Base-by-base conservation (phyloP, 2,113 vertebrate species). In the Penelope pileata region DNA sequence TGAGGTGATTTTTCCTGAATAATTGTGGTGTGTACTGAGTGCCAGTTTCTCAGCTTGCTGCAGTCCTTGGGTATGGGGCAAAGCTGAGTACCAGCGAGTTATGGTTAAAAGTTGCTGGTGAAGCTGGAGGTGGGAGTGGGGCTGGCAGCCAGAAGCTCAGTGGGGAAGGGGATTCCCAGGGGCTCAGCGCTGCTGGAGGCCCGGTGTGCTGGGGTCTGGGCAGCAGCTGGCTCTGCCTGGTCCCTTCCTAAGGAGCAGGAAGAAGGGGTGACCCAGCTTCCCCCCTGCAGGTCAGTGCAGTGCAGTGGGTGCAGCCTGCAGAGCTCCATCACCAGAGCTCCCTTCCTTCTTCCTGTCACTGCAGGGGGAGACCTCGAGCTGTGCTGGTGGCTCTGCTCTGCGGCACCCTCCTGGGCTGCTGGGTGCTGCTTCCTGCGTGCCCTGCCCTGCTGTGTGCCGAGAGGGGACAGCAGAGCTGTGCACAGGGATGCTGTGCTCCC, bases 341-440 rank as follows among this genome's bases (percentile, higher is more conserved):
- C 74, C 24, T 21, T 9, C 38, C 43, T 85, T 6, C 18, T 22
- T 36, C 30, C 53, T 83, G 60, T 50, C 36, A 9, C 77, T 86
- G 81, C 38, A 78, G 94, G 69, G 34, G 80, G 30, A 74, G 73
- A 50, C 16, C 27, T 18, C 47, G 83, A 64, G 42, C 68, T 43
- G 9, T 0, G 4, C 7, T 14, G 43, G 26, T 56, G 48, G 29
- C 38, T 63, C 47, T 19, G 17, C 9, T 11, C 23, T 45, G 6
- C 9, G 40, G 50, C 36, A 23, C 17, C 15, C 42, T 43, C 42
- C 42, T 12, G 42, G n/a, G n/a, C n/a, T n/a, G n/a, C 4, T 6
- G 7, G 8, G 24, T 0, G 0, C 27, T 48, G 26, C 10, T 54
- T 63, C n/a, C 42, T 64, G 32, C 9, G 2, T 0, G 4, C 13